These are phyloP conservation scores for Protosalanx chinensis DNA, from an alignment of 2,797 vertebrate species.

Conservation along the genomic window DNA sequence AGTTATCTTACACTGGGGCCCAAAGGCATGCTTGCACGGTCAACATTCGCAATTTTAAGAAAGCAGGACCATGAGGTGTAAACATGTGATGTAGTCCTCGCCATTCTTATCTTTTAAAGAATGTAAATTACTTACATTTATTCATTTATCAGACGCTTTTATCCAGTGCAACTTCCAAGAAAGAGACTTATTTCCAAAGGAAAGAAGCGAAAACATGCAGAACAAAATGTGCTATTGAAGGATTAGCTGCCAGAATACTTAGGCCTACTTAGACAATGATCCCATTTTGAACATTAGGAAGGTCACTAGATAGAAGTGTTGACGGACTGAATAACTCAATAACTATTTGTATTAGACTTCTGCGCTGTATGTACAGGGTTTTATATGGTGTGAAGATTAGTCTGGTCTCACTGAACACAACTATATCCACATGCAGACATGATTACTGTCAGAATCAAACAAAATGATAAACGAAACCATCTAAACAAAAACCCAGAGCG, in stretches of 20 bases:
- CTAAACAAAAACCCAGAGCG: too few relatives aligned
- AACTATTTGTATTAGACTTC: background rate
- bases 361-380: background rate
- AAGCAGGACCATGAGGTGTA: too few relatives aligned
- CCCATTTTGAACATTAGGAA: background rate
- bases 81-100: background rate
- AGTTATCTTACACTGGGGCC: background rate
- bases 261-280: background rate
- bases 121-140: background rate
- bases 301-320: background rate
- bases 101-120: background rate
- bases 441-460: conserved; percentile 13
- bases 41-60: background rate
- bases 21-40: background rate
- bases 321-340: background rate
- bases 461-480: too few relatives aligned
- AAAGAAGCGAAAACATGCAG: background rate
- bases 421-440: conserved; percentile 20
- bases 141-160: too few relatives aligned
- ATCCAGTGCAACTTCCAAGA: too few relatives aligned
- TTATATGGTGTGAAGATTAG: background rate
- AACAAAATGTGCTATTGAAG: conserved; percentile 6
- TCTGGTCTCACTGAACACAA: conserved; percentile 3
- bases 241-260: background rate
- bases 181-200: background rate